Conservation (phyloP, 2,113 vertebrate genomes). For the Pseudois nayaur region DNA sequence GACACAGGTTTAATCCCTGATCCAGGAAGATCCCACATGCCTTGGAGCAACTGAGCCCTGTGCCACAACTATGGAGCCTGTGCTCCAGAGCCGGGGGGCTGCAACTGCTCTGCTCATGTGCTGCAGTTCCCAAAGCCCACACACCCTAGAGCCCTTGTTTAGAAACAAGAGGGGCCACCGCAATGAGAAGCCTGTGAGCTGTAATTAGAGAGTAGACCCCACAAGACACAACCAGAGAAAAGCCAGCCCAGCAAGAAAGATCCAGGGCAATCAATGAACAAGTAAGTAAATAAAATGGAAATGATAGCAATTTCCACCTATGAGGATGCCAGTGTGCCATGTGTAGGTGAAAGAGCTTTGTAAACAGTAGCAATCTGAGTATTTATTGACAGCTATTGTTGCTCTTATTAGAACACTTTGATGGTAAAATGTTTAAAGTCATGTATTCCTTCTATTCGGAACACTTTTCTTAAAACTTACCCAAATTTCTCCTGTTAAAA, state of each 20-base stretch:
- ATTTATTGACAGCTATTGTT: neutral
- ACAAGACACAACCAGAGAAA: neutral
- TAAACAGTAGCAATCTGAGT: neutral
- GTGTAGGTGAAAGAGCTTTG: neutral
- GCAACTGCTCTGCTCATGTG: rapidly evolving
- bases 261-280: neutral
- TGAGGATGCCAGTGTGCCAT: neutral
- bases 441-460: neutral
- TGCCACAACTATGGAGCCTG: neutral
- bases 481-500: neutral
- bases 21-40: neutral
- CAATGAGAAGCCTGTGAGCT: rapidly evolving
- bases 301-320: neutral
- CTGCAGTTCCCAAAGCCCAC: neutral
- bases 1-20: neutral
- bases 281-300: neutral
- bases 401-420: neutral
- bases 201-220: neutral
- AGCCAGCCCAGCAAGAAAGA: neutral
- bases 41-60: neutral
- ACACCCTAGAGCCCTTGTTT: neutral
- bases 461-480: neutral
- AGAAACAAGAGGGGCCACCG: neutral
- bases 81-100: neutral
- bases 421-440: neutral